Evolutionary conservation across 2,888 invertebrate genomes (phyloP).

Genomic region (Dendrolimus houi): DNA sequence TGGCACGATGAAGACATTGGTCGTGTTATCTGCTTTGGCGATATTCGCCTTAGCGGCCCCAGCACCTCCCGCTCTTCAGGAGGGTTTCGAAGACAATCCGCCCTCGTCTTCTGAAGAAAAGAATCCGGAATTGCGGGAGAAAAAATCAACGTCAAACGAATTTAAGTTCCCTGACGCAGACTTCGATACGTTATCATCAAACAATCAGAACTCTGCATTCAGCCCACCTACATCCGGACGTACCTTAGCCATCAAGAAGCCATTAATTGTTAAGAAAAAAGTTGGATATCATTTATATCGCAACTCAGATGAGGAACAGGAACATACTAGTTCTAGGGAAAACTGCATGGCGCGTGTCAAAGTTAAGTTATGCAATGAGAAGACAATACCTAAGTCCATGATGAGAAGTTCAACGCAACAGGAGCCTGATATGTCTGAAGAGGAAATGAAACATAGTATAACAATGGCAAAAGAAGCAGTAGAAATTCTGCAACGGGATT

Average conservation of each 20-base stretch:
- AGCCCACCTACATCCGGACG: conserved; percentile 16
- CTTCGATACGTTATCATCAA: conserved; percentile 3
- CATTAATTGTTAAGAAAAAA: conserved; percentile 51
- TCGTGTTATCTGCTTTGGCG: conserved; percentile 47
- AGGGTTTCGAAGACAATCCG: conserved; percentile 18
- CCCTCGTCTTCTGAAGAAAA: not conserved
- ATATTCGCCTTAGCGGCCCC: conserved; percentile 47
- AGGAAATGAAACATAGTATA: conserved; percentile 51
- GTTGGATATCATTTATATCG: conserved; percentile 46
- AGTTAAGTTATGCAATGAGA: conserved; percentile 51
- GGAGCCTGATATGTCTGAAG: conserved; percentile 26
- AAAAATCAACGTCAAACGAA: conserved; percentile 33
- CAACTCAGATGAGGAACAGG: conserved; percentile 51
- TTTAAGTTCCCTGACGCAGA: conserved; percentile 1
- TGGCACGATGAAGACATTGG: conserved; percentile 56
- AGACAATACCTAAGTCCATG: conserved; percentile 19
- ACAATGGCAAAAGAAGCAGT: conserved; percentile 52
- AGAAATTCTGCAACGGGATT: conserved; percentile 37
- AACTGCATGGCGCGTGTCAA: conserved; percentile 50
- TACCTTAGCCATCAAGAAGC: conserved; percentile 37
- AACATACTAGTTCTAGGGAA: conserved; percentile 39
- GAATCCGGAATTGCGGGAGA: conserved; percentile 25
- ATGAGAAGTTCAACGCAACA: conserved; percentile 23
- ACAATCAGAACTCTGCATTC: too few species aligned
- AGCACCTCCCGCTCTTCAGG: conserved; percentile 27